These are phyloP conservation scores for Amblyteles armatorius DNA, from an alignment of 2,888 invertebrate species.

Conservation along the genomic window DNA sequence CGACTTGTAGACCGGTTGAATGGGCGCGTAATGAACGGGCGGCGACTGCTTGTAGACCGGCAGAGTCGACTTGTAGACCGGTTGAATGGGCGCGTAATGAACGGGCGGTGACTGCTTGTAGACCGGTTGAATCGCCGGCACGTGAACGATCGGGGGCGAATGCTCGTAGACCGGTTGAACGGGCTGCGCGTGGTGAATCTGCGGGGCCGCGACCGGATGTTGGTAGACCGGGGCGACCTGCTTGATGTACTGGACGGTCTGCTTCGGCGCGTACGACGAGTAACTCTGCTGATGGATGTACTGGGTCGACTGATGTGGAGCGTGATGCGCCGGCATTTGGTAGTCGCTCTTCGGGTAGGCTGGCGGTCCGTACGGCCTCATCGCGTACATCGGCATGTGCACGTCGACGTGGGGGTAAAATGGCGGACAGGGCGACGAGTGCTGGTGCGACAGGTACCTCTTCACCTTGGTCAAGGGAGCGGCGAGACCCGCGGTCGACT, in stretches of 20 bases:
- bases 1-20: slow-evolving; percentile 62
- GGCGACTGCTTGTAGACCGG: not conserved
- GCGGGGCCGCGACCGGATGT: slow-evolving; percentile 21
- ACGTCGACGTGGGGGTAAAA: slow-evolving; percentile 71
- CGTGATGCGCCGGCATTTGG: slow-evolving; percentile 47
- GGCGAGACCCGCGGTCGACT: slow-evolving; percentile 65
- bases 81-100: no score
- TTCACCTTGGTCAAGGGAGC: slow-evolving; percentile 75
- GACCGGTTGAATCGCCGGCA: slow-evolving; percentile 67
- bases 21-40: slow-evolving; percentile 45
- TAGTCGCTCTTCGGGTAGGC: slow-evolving; percentile 68
- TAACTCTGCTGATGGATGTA: slow-evolving; percentile 73
- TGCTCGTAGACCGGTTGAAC: slow-evolving; percentile 62
- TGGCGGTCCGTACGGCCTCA: slow-evolving; percentile 73
- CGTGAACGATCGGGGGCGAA: slow-evolving; percentile 28
- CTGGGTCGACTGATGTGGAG: slow-evolving; percentile 61
- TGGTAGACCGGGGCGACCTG: slow-evolving; percentile 43
- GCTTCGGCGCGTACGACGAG: slow-evolving; percentile 70
- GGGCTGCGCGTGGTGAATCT: slow-evolving; percentile 42
- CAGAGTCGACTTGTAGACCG: no score
- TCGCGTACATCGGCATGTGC: slow-evolving; percentile 70
- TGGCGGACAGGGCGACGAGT: slow-evolving; percentile 78
- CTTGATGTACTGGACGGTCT: slow-evolving; percentile 74
- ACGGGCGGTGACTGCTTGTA: no score
- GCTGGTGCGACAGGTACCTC: slow-evolving; percentile 73